Evolutionary conservation across 2,888 invertebrate species (phyloP), one percentile per base, ranked within the genome.

Genomic region (Nasonia oneida): DNA sequence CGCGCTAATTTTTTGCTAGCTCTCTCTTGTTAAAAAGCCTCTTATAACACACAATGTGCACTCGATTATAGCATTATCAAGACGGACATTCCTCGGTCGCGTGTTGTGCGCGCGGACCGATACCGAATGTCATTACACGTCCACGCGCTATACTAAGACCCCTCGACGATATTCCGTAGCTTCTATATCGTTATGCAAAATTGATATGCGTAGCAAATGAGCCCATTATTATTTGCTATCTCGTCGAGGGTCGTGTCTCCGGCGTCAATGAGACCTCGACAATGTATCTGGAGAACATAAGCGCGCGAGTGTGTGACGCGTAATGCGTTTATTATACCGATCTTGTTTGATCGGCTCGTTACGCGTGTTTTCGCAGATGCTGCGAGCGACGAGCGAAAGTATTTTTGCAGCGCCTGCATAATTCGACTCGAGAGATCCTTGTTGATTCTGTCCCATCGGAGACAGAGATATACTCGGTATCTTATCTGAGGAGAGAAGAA

Each of bases 321-420:
- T 5, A 8, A 23, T n/a, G n/a, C 15, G 57, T n/a, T n/a, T n/a
- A n/a, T 57, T 57, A 57, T n/a, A 57, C n/a, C n/a, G n/a, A 57
- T 57, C 6, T 57, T 70, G 79, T 79, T 53, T 67, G 53, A 79
- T 70, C 67, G 67, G 79, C 70, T 79, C 50, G 10, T 18, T 8
- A 23, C 15, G 3, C 15, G 10, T 6, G n/a, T n/a, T 57, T 57
- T 18, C n/a, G n/a, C 12, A 42, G 39, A 64, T 23, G 39, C 23
- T 6, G 15, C 37, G 42, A n/a, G 39, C 12, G 37, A 37, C 23
- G 42, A 14, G 47, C 10, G 47, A 47, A 64, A 29, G 29, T 29
- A 10, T 64, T 29, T 23, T 23, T 23, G 23, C 61, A 61, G 61
- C 8, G n/a, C 1, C 10, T 64, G 64, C 8, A 64, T 64, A 64